phyloP scores from a whole-genome alignment of 1,140 invertebrate species.

The Drosophila albomicans region DNA sequence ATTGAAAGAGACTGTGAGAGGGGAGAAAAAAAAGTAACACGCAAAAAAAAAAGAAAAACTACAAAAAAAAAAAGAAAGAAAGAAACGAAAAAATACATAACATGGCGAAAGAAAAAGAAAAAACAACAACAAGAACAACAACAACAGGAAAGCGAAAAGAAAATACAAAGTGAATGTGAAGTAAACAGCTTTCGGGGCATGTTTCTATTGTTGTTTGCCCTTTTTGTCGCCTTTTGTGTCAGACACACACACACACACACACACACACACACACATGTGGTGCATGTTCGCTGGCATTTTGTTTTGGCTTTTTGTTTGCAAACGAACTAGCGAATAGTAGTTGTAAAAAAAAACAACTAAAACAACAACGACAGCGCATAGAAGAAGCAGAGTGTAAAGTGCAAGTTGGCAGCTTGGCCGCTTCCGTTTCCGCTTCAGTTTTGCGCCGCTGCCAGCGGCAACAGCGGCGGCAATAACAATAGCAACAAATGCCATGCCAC shows the following conservation, averaged over 20 bases:
- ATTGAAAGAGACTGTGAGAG: constrained; percentile 15
- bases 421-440: constrained; percentile 64
- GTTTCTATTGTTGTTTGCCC: constrained; percentile 53
- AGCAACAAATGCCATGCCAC: constrained; percentile 27
- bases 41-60: neutral
- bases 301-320: constrained; percentile 43
- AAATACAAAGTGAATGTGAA: constrained; percentile 35
- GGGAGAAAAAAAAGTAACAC: no score
- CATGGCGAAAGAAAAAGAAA: neutral
- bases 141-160: constrained; percentile 13
- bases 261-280: constrained; percentile 29
- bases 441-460: constrained; percentile 36
- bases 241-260: constrained; percentile 27
- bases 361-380: neutral
- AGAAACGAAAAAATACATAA: constrained; percentile 3
- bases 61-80: constrained; percentile 17
- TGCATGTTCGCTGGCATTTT: constrained; percentile 37
- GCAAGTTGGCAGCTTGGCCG: constrained; percentile 67
- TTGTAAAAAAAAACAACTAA: neutral
- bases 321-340: neutral
- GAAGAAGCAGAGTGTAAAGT: constrained; percentile 63
- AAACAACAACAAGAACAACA: neutral
- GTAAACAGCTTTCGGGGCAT: constrained; percentile 45
- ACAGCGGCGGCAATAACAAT: constrained; percentile 24
- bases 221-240: constrained; percentile 45